These are phyloP conservation scores for Lateolabrax maculatus DNA, from an alignment of 2,797 vertebrate genomes.

Conservation along the genomic window DNA sequence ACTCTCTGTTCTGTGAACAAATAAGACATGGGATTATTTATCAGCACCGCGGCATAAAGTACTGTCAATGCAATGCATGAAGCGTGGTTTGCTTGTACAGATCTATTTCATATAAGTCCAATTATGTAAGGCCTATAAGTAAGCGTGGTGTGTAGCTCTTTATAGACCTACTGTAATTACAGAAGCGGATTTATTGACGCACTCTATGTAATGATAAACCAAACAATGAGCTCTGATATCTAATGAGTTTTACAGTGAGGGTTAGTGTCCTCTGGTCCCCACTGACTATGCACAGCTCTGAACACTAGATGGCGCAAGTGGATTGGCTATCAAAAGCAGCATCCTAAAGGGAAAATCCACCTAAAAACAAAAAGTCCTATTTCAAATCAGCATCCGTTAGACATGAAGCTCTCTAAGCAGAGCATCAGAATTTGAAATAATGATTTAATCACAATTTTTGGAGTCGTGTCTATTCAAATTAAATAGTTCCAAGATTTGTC, in stretches of 20 bases:
- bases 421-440: not conserved
- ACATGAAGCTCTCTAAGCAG: not conserved
- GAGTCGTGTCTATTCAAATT: not conserved
- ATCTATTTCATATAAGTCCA: not conserved
- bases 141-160: not conserved
- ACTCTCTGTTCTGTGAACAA: conserved; percentile 46
- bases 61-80: not conserved
- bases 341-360: not conserved
- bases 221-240: not conserved
- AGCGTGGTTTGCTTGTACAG: not conserved
- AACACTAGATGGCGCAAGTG: conserved; percentile 78
- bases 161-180: not conserved
- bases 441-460: not conserved
- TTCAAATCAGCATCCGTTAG: not conserved
- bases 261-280: too few species aligned
- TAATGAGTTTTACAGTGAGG: not conserved
- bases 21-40: too few species aligned
- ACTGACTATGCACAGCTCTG: not conserved
- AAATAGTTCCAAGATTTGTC: not conserved
- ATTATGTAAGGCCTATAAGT: not conserved
- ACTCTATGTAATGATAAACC: not conserved
- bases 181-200: not conserved
- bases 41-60: not conserved
- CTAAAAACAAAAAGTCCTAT: not conserved
- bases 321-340: conserved; percentile 7